A percentile compares a stretch with the other conserved stretches of the same genome.
phyloP scores from a whole-genome alignment of 2,113 vertebrate species.

The Myrmecobius fasciatus region DNA sequence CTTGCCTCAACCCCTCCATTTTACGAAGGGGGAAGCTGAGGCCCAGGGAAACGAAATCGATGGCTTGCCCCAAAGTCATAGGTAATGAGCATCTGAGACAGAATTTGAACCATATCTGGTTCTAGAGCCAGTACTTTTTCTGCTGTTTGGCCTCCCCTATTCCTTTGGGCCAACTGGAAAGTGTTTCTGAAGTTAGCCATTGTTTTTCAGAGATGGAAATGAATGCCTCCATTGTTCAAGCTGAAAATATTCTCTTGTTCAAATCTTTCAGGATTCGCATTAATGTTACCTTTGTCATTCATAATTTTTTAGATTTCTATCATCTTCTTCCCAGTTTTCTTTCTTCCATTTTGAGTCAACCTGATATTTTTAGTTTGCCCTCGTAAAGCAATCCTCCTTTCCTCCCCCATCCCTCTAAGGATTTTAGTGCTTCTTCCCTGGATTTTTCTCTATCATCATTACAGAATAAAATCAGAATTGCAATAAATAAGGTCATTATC shows the following conservation, averaged over 20 bases:
- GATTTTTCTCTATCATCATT: neutral
- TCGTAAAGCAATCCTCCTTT: neutral
- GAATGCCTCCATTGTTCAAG: slow-evolving; percentile 9
- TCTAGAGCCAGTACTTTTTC: neutral
- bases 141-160: neutral
- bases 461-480: neutral
- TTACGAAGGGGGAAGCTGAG: neutral
- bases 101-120: neutral
- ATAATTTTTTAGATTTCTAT: slow-evolving; percentile 1
- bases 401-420: neutral
- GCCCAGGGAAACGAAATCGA: neutral
- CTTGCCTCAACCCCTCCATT: neutral
- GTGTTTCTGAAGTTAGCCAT: slow-evolving; percentile 10
- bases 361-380: neutral
- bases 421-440: neutral
- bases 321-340: neutral
- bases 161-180: neutral
- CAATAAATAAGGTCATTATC: neutral
- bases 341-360: slow-evolving; percentile 16
- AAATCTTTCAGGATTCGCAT: slow-evolving; percentile 22
- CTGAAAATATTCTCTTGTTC: slow-evolving; percentile 29
- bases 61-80: neutral
- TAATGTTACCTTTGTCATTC: neutral
- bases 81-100: neutral
- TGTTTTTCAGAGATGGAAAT: slow-evolving; percentile 43